Evolutionary conservation across 2,888 invertebrate genomes (phyloP), one percentile per base, ranked within the genome.

Genomic region (Psococerastis gibbosa): DNA sequence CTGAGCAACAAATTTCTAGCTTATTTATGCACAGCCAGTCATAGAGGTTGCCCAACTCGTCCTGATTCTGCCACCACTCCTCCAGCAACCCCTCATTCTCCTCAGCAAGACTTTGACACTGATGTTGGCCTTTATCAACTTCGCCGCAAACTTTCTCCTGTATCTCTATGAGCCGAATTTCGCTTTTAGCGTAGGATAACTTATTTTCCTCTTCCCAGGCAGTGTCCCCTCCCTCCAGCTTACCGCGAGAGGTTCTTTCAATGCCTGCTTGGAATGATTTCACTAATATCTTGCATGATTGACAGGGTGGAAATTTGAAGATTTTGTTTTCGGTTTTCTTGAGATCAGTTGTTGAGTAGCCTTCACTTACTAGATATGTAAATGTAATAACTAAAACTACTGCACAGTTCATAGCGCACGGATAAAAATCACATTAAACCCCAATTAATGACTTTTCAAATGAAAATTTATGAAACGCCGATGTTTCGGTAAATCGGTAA

Each of bases 161-260:
- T 43, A 94, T 87, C 60, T 95, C 95, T 11, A 87, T 75, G 32
- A 94, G 65, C 41, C 95, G 70, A 18, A 92, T 76, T 67, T 92
- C 94, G 59, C 91, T 88, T 8, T 71, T 78, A 49, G 78, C 73
- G 58, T 91, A 92, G 2, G 77, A 74, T 42, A 77, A 75, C 43
- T 85, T 62, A 52, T 85, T 84, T 55, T 85, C 78, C 59, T 88
- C 85, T 58, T 92, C 92, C 88, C 91, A 92, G 3, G 84, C 87
- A 0, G 88, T 75, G 59, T 92, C 91, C 1, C 92, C 92, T 3
- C 92, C 92, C 53, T 85, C 91, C 62, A 81, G 89, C 60, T 88
- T 87, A 9, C 81, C 83, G 52, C 84, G 72, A n/a, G 77, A 66
- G 0, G 91, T 92, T 51, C 71, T 70, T 48, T 80, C 78, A 50